Conservation (phyloP, 2,113 vertebrate genomes). For the Danionella cerebrum region DNA sequence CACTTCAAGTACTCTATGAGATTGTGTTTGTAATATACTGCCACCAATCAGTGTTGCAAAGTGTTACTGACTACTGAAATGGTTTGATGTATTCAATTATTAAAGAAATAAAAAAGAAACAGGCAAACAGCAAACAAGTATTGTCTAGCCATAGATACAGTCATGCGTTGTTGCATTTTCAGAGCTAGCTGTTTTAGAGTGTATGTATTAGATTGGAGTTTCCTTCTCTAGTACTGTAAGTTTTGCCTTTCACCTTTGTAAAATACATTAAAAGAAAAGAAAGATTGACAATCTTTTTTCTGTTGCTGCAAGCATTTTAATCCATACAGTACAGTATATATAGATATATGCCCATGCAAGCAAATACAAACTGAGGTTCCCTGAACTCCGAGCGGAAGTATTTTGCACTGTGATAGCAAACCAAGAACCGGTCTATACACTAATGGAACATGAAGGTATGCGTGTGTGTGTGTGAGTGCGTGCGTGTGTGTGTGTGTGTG, state of each 20-base stretch:
- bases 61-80: conserved; percentile 75
- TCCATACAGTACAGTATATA: conserved; percentile 46
- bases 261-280: conserved; percentile 54
- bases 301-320: conserved; percentile 65
- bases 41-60: conserved; percentile 72
- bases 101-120: conserved; percentile 48
- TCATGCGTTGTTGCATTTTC: conserved; percentile 69
- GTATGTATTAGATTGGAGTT: conserved; percentile 66
- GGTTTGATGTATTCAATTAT: conserved; percentile 72
- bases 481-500: conserved; percentile 67
- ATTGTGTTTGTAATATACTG: conserved; percentile 70
- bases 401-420: conserved; percentile 77
- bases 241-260: conserved; percentile 71
- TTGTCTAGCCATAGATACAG: conserved; percentile 74
- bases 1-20: conserved; percentile 57
- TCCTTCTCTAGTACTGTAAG: conserved; percentile 70
- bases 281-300: conserved; percentile 76
- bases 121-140: conserved; percentile 57
- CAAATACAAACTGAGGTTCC: conserved; percentile 56
- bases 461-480: conserved; percentile 70
- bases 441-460: conserved; percentile 69
- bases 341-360: conserved; percentile 39
- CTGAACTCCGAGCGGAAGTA: conserved; percentile 59
- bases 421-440: conserved; percentile 68
- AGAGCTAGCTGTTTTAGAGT: conserved; percentile 68